Percentiles rank a stretch among this genome's conserved stretches.
These are phyloP conservation scores for Protaetia brevitarsis DNA, from an alignment of 1,140 invertebrate genomes.

Conservation along the genomic window DNA sequence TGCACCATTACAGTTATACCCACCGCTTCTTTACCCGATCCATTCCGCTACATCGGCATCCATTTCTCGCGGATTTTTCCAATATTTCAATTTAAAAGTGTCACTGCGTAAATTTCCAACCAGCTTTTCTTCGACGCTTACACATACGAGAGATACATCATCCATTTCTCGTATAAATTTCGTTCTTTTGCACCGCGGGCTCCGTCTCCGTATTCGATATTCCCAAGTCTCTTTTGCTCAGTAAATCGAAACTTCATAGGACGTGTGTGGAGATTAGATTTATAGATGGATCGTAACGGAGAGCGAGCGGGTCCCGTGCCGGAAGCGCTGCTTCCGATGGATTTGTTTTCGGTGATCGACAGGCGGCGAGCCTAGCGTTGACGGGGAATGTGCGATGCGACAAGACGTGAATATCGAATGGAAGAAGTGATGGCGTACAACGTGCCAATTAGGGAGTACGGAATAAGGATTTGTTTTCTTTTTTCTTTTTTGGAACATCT, in stretches of 20 bases:
- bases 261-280: neutral
- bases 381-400: no score
- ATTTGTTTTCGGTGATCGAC: constrained; percentile 9
- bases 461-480: no score
- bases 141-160: neutral
- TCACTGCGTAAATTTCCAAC: constrained; percentile 3
- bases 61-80: no score
- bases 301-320: neutral
- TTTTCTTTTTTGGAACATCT: no score
- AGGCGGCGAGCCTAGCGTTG: no score
- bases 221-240: neutral
- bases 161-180: neutral
- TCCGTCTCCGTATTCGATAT: neutral
- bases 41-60: no score
- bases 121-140: neutral
- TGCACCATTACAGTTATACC: no score
- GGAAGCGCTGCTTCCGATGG: neutral
- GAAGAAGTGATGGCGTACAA: no score
- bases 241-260: neutral
- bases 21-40: no score
- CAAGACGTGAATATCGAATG: no score
- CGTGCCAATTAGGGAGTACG: no score
- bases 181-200: neutral
- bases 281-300: neutral
- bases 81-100: constrained; percentile 15